Conservation (phyloP, 2,888 invertebrate species). For the Sinhomidia bicolor region DNA sequence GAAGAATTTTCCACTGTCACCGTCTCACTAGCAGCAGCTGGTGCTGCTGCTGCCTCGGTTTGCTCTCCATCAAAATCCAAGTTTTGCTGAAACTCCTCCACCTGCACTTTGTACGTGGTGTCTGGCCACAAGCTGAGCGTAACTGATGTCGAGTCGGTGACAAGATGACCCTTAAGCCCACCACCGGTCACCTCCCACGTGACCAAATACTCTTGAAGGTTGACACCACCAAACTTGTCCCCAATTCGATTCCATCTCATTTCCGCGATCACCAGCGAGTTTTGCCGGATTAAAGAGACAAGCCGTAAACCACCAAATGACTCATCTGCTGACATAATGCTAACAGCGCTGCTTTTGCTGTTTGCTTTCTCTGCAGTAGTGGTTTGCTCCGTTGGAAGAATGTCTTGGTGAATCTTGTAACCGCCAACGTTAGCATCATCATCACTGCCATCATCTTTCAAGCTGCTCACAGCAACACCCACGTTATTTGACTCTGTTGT, state of each 20-base stretch:
- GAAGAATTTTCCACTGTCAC: no score
- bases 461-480: not conserved
- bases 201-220: constrained; percentile 85
- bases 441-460: not conserved
- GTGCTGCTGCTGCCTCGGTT: no score
- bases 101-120: constrained; percentile 91
- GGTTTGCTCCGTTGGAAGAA: not conserved
- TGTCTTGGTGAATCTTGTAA: not conserved
- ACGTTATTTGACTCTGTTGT: not conserved
- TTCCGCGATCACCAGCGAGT: constrained; percentile 86
- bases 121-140: constrained; percentile 91
- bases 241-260: constrained; percentile 85
- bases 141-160: constrained; percentile 90
- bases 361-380: not conserved
- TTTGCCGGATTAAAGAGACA: constrained; percentile 88
- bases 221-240: not conserved
- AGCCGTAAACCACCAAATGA: constrained; percentile 87
- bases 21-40: not conserved
- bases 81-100: constrained; percentile 69
- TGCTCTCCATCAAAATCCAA: constrained; percentile 32
- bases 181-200: constrained; percentile 93
- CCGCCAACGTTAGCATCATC: not conserved
- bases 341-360: not conserved
- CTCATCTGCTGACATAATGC: constrained; percentile 79
- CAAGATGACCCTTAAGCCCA: constrained; percentile 90